phyloP scores from a whole-genome alignment of 2,113 vertebrate species.

The Bos javanicus region DNA sequence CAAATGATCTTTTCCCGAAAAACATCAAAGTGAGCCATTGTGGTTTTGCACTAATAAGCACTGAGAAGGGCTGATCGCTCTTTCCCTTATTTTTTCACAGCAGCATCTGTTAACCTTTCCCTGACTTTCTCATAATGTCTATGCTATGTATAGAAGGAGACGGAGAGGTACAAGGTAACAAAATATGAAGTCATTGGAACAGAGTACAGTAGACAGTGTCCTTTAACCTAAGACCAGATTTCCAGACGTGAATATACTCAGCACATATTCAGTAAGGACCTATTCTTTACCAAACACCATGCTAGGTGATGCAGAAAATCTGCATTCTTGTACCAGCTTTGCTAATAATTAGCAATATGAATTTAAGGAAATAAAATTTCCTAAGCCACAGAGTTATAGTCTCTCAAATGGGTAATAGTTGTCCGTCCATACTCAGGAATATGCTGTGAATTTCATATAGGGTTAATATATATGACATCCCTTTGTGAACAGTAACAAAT shows the following conservation, averaged over 20 bases:
- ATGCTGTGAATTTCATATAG: not conserved
- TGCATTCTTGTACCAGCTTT: not conserved
- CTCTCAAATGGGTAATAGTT: not conserved
- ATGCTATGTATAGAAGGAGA: not conserved
- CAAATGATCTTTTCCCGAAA: not conserved
- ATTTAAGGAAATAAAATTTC: not conserved
- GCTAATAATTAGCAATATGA: not conserved
- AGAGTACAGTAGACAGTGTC: not conserved
- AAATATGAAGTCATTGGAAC: not conserved
- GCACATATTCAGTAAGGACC: not conserved
- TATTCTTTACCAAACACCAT: not conserved
- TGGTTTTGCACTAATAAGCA: not conserved
- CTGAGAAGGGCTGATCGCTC: not conserved
- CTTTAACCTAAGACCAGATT: not conserved
- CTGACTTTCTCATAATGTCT: not conserved
- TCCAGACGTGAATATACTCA: not conserved
- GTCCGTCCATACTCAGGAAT: not conserved
- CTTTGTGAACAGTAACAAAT: not conserved
- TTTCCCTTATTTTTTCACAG: not conserved
- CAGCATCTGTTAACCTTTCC: not conserved
- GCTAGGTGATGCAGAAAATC: not conserved
- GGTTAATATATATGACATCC: not conserved
- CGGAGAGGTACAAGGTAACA: not conserved
- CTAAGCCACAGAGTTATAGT: not conserved
- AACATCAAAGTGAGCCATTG: not conserved